Evolutionary conservation across 2,797 vertebrate genomes (phyloP), one percentile per base, ranked within the genome.

Genomic region (Mycteria americana): DNA sequence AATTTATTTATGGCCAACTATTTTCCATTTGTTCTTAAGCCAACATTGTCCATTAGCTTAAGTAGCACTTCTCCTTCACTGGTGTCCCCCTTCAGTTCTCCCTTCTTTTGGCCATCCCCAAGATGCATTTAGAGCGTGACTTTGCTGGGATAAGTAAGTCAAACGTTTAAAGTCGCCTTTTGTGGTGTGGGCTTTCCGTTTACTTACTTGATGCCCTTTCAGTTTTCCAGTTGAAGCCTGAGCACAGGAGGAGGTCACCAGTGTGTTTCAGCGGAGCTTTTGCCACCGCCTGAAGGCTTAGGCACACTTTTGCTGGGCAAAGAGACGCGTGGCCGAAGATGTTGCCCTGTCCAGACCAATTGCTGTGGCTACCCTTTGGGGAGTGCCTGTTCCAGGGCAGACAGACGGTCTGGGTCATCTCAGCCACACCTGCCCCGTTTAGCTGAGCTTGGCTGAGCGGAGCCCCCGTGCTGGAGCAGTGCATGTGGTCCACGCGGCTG

Each of bases 401-500:
- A 28, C 1, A 2, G 22, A 9, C 0, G 1, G 70, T 39, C 31
- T 22, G 37, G 23, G 24, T 51, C 33, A 10, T 35, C 35, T 68
- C 35, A 50, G 60, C 41, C 62, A 18, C 17, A 16, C 19, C 46
- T 54, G 16, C 16, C 5, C 23, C 2, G 1, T 48, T 41, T 6
- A 23, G 31, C 43, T 50, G 64, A 37, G 24, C 24, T 13, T 63
- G 48, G 56, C 27, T 30, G 11, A 43, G 48, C 3, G 1, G n/a
- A 25, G 13, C 8, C 33, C 33, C 23, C 1, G 1, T 35, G 54
- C 46, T 41, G 37, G 37, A 30, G 37, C 19, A 28, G 43, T 4
- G 41, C 2, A 1, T 35, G 57, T 1, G 2, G 31, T 56, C 67
- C 35, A 13, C 4, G 15, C 0, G 2, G 30, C n/a, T 1, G 0